Percentiles rank a stretch among this genome's conserved stretches.
These are phyloP conservation scores for Platichthys stellatus DNA, from an alignment of 2,113 vertebrate species.

Conservation along the genomic window DNA sequence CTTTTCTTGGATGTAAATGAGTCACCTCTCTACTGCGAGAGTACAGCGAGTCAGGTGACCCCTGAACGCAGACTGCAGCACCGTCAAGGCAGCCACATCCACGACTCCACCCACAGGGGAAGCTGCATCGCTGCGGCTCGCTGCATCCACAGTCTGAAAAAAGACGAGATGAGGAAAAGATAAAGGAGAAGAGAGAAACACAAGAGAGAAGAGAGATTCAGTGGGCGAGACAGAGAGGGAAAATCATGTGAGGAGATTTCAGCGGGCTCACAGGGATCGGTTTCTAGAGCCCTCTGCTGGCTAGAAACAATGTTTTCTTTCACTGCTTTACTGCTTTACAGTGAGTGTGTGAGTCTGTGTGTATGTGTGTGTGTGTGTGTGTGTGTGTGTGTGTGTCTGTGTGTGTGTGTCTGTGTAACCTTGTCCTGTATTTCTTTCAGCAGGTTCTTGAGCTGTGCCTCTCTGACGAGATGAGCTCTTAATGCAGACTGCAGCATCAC, in stretches of 20 bases:
- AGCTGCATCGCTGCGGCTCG: slow-evolving; percentile 25
- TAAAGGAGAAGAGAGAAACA: neutral
- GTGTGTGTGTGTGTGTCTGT: neutral
- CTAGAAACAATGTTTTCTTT: too few species aligned
- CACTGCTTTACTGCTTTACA: too few species aligned
- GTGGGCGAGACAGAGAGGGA: neutral
- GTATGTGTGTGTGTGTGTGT: neutral
- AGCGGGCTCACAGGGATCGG: too few species aligned
- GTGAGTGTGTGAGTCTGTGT: too few species aligned
- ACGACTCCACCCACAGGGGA: slow-evolving; percentile 30
- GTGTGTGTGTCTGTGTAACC: slow-evolving; percentile 46
- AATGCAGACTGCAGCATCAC: slow-evolving; percentile 85
- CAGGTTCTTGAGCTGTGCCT: slow-evolving; percentile 69
- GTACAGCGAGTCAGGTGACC: slow-evolving; percentile 84
- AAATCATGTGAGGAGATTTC: too few species aligned
- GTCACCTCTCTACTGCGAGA: slow-evolving; percentile 79
- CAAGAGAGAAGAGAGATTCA: neutral
- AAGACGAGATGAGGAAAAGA: slow-evolving; percentile 1
- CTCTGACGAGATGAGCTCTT: slow-evolving; percentile 83
- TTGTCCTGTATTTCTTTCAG: slow-evolving; percentile 42
- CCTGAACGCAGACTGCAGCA: slow-evolving; percentile 88
- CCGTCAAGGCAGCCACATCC: slow-evolving; percentile 73
- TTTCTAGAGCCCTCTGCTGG: too few species aligned
- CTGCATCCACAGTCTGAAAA: slow-evolving; percentile 67
- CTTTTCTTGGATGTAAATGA: neutral